Conservation (phyloP, 2,797 vertebrate genomes). For the Hemitrygon akajei region DNA sequence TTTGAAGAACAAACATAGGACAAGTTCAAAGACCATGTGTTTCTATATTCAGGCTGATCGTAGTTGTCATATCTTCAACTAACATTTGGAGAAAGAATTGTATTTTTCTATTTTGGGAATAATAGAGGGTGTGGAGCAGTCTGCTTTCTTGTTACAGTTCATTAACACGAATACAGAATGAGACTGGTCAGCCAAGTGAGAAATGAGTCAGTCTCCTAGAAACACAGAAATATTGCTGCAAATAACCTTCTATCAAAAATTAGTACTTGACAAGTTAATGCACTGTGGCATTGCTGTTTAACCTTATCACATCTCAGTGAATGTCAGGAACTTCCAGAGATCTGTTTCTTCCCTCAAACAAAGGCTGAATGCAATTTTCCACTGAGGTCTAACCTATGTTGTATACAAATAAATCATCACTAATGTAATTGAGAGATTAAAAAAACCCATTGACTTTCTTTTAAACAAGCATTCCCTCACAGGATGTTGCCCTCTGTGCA, state of each 20-base stretch:
- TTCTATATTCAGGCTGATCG: neutral
- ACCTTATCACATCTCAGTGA: neutral
- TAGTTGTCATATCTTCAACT: neutral
- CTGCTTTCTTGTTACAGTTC: neutral
- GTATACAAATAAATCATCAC: neutral
- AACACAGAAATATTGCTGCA: neutral
- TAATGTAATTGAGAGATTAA: neutral
- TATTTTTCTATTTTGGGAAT: neutral
- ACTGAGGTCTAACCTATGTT: neutral
- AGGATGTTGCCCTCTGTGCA: neutral
- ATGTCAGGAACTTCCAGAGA: neutral
- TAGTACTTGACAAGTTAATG: neutral
- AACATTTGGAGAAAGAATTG: neutral
- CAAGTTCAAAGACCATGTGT: neutral
- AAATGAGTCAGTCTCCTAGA: neutral
- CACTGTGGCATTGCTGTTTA: neutral
- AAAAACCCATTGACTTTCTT: neutral
- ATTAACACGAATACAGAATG: neutral
- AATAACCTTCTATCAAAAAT: neutral
- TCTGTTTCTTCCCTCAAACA: neutral
- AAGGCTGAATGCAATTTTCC: neutral
- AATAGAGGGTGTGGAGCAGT: neutral
- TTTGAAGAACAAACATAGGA: neutral
- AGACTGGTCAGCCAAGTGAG: neutral
- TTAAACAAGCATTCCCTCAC: neutral